Conservation (phyloP, 2,113 vertebrate genomes). For the Sturnira hondurensis region DNA sequence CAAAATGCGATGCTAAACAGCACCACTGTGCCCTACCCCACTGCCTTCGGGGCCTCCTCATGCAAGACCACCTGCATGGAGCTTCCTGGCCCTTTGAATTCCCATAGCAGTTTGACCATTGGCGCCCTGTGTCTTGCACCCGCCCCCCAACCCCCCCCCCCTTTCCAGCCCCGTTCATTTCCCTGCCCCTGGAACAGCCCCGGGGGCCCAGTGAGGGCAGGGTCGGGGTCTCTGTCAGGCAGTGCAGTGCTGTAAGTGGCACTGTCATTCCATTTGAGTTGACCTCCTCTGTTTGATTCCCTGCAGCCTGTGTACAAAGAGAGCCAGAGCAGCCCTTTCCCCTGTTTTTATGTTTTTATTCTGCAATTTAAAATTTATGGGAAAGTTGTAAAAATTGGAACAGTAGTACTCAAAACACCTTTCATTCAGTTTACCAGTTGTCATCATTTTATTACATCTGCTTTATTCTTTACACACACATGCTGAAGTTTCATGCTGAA, state of each 20-base stretch:
- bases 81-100: neutral
- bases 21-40: neutral
- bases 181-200: accelerated
- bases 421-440: neutral
- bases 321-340: neutral
- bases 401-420: neutral
- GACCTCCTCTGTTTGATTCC: neutral
- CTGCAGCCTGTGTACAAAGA: neutral
- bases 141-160: no score
- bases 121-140: neutral
- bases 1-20: neutral
- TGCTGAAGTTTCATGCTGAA: neutral
- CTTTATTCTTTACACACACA: neutral
- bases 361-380: neutral
- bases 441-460: neutral
- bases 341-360: neutral
- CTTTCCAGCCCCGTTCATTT: neutral
- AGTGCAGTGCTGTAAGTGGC: accelerated
- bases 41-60: neutral
- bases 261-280: neutral
- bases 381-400: neutral
- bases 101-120: neutral
- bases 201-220: neutral
- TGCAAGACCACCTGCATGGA: neutral
- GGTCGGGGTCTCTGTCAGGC: neutral